Evolutionary conservation across 1,140 invertebrate species (phyloP), one percentile per base, ranked within the genome.

Genomic region (Drosophila lowei): DNA sequence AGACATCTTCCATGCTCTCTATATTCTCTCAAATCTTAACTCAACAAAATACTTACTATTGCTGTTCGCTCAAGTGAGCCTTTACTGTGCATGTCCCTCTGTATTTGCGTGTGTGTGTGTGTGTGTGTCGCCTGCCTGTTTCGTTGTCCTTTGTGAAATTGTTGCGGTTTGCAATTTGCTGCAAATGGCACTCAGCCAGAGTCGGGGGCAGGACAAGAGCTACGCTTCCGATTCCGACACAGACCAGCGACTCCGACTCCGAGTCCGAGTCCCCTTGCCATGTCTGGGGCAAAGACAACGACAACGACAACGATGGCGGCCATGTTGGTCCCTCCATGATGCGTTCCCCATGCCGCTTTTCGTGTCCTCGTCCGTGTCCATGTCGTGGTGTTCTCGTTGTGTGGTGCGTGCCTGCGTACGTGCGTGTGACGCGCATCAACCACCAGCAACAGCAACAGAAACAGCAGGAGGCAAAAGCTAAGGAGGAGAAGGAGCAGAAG

Each of bases 131-230:
- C 53, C 28, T 55, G 53, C 61, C 48, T 81, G 79, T 73, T 55
- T 78, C 57, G 64, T 49, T 61, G 70, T 86, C 81, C 73, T 86
- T 79, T 86, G 79, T 79, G 77, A 90, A 90, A 90, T 78, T 81
- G 78, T 86, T 90, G 90, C 88, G 90, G 90, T 90, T 85, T 89
- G 83, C 81, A 78, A 88, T 90, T 90, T 88, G 83, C 81, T 80
- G 86, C 81, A 90, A 90, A 90, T 90, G 85, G 89, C 89, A 84
- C 78, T 76, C 70, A 56, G 21, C 57, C 48, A 74, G 25, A 42
- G 42, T 67, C 75, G 44, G 50, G 44, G 52, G 50, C 43, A 47
- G 44, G 42, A 74, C 54, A 9, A 48, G 50, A 42, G 50, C 38
- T 52, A 23, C 56, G 53, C 42, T 62, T n/a, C 42, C 50, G 34